phyloP scores from a whole-genome alignment of 1,140 invertebrate species.

The Armadillidium nasatum region DNA sequence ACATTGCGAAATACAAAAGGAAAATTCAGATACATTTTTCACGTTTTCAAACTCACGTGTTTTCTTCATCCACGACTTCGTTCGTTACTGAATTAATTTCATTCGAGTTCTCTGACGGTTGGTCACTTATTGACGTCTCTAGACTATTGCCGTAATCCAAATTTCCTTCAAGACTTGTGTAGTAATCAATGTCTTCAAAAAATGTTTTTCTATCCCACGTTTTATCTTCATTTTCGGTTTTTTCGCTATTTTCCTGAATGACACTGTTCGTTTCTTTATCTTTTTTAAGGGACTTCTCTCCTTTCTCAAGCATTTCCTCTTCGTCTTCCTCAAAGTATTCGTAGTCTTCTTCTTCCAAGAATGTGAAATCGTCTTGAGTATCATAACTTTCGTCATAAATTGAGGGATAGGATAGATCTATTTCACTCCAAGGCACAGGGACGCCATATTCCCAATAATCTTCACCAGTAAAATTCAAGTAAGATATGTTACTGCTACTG shows the following conservation, averaged over 20 bases:
- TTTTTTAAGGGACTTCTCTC: constrained; percentile 17
- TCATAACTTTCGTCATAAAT: constrained; percentile 52
- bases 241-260: constrained; percentile 16
- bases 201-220: background rate
- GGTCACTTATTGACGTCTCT: background rate
- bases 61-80: background rate
- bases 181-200: constrained; percentile 4
- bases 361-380: constrained; percentile 42
- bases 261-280: constrained; percentile 44
- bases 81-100: background rate
- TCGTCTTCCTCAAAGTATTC: constrained; percentile 45
- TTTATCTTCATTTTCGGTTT: constrained; percentile 29
- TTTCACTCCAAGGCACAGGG: constrained; percentile 46
- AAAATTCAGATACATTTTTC: no score
- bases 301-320: constrained; percentile 49
- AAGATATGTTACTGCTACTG: constrained; percentile 30
- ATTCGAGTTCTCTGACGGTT: background rate
- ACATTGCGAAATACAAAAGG: no score
- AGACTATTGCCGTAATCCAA: background rate
- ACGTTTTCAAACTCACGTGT: background rate
- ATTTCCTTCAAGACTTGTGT: constrained; percentile 16
- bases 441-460: constrained; percentile 45
- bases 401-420: constrained; percentile 44
- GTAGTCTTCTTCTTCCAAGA: constrained; percentile 51
- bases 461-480: constrained; percentile 33